Percentiles rank a stretch among this genome's conserved stretches.
These are phyloP conservation scores for Danionella cerebrum DNA, from an alignment of 2,113 vertebrate species.

Conservation along the genomic window DNA sequence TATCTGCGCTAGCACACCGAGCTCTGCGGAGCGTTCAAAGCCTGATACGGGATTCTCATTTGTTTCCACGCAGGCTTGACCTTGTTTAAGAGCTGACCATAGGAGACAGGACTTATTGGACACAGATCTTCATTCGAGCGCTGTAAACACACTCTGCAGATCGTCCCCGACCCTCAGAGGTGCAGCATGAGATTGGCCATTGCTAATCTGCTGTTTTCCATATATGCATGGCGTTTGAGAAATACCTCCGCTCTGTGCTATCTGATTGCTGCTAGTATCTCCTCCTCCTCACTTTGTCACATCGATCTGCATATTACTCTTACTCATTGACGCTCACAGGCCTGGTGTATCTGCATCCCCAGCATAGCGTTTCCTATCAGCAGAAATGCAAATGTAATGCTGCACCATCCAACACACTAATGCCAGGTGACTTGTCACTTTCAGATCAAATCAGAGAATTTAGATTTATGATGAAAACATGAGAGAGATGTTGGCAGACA, in stretches of 20 bases:
- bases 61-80: slow-evolving; percentile 56
- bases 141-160: slow-evolving; percentile 65
- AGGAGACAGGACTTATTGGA: slow-evolving; percentile 65
- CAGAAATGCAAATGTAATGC: slow-evolving; percentile 18
- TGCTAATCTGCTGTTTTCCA: slow-evolving; percentile 67
- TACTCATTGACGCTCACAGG: neutral
- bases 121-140: slow-evolving; percentile 59
- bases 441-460: no score
- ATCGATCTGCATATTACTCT: slow-evolving; percentile 24
- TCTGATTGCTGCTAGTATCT: slow-evolving; percentile 55
- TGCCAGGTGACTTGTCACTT: no score
- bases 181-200: slow-evolving; percentile 57
- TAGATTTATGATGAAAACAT: no score
- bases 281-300: slow-evolving; percentile 28
- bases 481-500: no score
- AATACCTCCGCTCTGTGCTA: slow-evolving; percentile 61
- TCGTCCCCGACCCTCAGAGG: slow-evolving; percentile 55
- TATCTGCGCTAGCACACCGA: slow-evolving; percentile 51
- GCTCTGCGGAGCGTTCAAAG: slow-evolving; percentile 25
- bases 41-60: slow-evolving; percentile 42
- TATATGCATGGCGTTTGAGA: slow-evolving; percentile 64
- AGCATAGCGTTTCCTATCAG: slow-evolving; percentile 25
- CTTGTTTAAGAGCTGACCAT: slow-evolving; percentile 63
- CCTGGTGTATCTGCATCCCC: slow-evolving; percentile 28
- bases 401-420: neutral